Conservation (phyloP, 2,888 invertebrate species). For the Atethmia centrago region DNA sequence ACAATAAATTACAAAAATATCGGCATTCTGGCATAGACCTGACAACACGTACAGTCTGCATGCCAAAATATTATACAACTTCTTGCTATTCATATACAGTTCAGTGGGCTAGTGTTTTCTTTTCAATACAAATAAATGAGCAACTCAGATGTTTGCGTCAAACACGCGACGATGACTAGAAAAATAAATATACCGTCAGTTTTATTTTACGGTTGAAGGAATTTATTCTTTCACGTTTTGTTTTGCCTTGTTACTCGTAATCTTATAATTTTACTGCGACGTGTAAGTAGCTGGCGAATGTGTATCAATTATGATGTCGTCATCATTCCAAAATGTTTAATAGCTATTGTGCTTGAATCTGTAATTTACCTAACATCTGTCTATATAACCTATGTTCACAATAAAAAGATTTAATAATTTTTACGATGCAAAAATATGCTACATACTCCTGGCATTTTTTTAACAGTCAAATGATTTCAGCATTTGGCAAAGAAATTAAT, state of each 20-base stretch:
- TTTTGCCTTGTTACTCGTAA: constrained; percentile 36
- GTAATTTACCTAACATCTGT: too few species aligned
- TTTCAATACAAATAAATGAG: constrained; percentile 65
- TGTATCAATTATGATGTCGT: constrained; percentile 9
- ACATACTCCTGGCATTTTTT: not conserved
- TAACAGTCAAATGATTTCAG: too few species aligned
- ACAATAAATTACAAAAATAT: constrained; percentile 32
- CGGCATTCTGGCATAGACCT: constrained; percentile 33
- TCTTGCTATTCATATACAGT: constrained; percentile 50
- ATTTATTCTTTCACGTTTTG: constrained; percentile 29
- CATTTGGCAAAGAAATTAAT: not conserved
- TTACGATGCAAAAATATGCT: not conserved
- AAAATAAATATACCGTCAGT: constrained; percentile 57
- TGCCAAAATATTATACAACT: constrained; percentile 61
- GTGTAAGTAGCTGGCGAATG: not conserved
- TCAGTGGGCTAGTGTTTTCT: constrained; percentile 60
- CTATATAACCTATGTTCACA: too few species aligned
- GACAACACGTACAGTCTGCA: constrained; percentile 28
- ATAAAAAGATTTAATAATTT: too few species aligned
- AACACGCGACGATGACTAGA: constrained; percentile 49
- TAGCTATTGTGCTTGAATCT: not conserved
- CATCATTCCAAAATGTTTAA: not conserved
- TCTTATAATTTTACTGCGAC: constrained; percentile 14
- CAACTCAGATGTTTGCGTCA: constrained; percentile 60
- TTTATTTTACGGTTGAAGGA: constrained; percentile 54